Conservation (phyloP, 2,888 invertebrate genomes). For the Eilema griseolum region DNA sequence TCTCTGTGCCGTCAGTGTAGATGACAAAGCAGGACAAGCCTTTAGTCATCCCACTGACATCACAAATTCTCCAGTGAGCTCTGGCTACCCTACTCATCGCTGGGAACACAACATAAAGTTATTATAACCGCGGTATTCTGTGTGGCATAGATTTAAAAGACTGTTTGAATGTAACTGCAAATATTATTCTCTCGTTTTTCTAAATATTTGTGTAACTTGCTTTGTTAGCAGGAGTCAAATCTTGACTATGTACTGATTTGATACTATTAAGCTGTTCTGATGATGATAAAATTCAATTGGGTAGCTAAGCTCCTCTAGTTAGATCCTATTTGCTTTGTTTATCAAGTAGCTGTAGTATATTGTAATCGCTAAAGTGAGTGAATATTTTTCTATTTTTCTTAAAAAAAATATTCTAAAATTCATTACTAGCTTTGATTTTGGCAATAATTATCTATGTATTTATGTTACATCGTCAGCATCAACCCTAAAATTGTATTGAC, state of each 20-base stretch:
- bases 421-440: neutral
- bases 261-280: too few species aligned
- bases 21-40: too few species aligned
- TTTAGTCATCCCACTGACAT: too few species aligned
- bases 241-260: too few species aligned
- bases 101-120: too few species aligned
- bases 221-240: neutral
- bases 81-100: too few species aligned
- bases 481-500: conserved; percentile 77
- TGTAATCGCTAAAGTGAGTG: neutral
- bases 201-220: neutral
- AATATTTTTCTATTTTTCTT: neutral
- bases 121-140: too few species aligned
- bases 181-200: neutral
- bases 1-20: too few species aligned
- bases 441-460: neutral
- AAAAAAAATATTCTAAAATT: neutral
- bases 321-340: neutral
- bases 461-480: conserved; percentile 27
- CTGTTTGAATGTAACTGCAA: neutral
- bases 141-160: too few species aligned
- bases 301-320: neutral
- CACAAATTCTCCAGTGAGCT: too few species aligned
- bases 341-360: neutral
- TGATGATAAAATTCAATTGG: too few species aligned